Evolutionary conservation across 2,888 invertebrate genomes (phyloP).

Genomic region (Hydraecia micacea): DNA sequence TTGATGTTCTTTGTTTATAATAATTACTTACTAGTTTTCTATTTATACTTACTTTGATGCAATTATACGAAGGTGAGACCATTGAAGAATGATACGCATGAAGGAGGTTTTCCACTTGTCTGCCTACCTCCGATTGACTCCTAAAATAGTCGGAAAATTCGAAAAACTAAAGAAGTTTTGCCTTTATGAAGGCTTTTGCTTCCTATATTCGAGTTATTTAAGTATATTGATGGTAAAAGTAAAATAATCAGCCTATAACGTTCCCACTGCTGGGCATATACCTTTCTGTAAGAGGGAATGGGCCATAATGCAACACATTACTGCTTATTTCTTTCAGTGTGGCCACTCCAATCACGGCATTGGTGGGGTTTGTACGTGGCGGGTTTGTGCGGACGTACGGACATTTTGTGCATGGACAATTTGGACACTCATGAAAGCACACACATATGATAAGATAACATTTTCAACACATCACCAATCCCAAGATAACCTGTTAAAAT

Average conservation of each 20-base stretch:
- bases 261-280: no score
- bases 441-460: neutral
- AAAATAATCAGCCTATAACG: no score
- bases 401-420: neutral
- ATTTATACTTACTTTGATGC: neutral
- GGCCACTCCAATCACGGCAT: neutral
- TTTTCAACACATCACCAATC: slow-evolving; percentile 5
- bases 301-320: no score
- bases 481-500: slow-evolving; percentile 6
- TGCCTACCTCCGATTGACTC: no score
- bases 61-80: neutral
- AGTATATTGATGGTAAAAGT: neutral
- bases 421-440: neutral
- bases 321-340: no score
- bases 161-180: neutral
- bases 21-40: neutral
- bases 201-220: neutral
- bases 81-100: neutral
- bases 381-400: no score
- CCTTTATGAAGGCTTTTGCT: neutral
- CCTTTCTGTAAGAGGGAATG: no score
- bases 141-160: neutral
- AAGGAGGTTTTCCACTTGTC: neutral
- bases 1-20: slow-evolving; percentile 33
- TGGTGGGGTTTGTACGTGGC: neutral